These are phyloP conservation scores for Drosophila melanica DNA, from an alignment of 1,140 invertebrate genomes.

Conservation along the genomic window DNA sequence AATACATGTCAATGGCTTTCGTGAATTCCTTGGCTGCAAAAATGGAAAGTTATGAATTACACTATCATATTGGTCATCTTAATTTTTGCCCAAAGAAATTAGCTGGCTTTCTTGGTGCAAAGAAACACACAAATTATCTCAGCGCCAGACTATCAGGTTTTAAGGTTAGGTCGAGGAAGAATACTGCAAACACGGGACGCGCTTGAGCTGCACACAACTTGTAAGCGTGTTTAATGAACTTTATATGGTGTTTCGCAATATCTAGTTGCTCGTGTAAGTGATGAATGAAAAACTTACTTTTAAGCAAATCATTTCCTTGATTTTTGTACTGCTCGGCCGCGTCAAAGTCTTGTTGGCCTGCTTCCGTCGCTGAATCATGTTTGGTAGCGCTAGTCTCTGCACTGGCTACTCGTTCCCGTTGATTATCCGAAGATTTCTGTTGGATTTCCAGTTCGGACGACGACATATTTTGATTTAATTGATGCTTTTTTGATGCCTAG, in stretches of 20 bases:
- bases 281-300: constrained; percentile 87
- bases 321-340: constrained; percentile 91
- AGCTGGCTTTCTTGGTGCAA: background rate
- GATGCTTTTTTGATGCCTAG: constrained; percentile 55
- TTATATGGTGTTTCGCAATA: constrained; percentile 1
- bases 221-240: background rate
- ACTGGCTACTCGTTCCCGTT: constrained; percentile 33
- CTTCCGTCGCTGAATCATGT: constrained; percentile 47
- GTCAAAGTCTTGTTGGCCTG: constrained; percentile 61
- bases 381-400: constrained; percentile 52
- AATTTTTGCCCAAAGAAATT: background rate
- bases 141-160: constrained; percentile 39
- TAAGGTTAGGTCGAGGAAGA: constrained; percentile 62
- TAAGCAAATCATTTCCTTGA: constrained; percentile 93
- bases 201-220: constrained; percentile 2
- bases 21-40: constrained; percentile 93
- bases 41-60: background rate
- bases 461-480: constrained; percentile 67
- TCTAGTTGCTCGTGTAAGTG: constrained; percentile 13
- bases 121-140: constrained; percentile 51
- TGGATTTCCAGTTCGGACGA: constrained; percentile 63
- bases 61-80: background rate
- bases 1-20: constrained; percentile 95
- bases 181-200: constrained; percentile 20
- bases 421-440: constrained; percentile 54